phyloP scores from a whole-genome alignment of 1,140 invertebrate species.

The Pseudomyrmex pallidus region DNA sequence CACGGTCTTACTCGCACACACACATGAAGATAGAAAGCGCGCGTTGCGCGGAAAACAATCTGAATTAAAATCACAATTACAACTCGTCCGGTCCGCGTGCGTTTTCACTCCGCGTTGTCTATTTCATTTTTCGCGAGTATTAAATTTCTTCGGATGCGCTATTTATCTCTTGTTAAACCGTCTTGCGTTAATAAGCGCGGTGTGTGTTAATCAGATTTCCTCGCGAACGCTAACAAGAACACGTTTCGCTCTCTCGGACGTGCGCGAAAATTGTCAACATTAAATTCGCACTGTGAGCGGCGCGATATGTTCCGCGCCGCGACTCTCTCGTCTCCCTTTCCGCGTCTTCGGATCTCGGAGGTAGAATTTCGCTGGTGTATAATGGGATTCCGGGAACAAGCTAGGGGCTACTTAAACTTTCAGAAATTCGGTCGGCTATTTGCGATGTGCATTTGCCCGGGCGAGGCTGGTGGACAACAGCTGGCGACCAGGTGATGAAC shows the following conservation, averaged over 20 bases:
- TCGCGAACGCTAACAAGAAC: background rate
- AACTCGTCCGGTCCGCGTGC: too few relatives aligned
- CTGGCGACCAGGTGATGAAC: conserved; percentile 80
- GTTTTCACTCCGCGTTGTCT: too few relatives aligned
- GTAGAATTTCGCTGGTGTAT: conserved; percentile 27
- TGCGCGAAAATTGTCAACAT: background rate
- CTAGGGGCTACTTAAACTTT: conserved; percentile 32
- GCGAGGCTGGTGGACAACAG: conserved; percentile 68
- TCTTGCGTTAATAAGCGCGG: background rate
- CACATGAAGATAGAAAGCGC: conserved; percentile 1
- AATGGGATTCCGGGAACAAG: conserved; percentile 37
- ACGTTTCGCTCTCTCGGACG: background rate
- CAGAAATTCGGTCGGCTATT: conserved; percentile 63
- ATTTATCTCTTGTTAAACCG: background rate
- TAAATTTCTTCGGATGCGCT: background rate
- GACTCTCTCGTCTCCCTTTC: too few relatives aligned
- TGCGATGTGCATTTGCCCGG: conserved; percentile 49
- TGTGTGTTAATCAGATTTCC: background rate
- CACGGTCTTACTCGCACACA: background rate
- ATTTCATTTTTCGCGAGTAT: background rate
- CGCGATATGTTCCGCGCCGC: background rate
- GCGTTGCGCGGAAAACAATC: background rate
- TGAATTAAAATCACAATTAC: conserved; percentile 42
- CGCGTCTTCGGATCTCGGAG: conserved; percentile 17
- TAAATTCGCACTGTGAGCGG: background rate